These are phyloP conservation scores for Liopterus haemorrhoidalis DNA, from an alignment of 2,888 invertebrate species.

Conservation along the genomic window DNA sequence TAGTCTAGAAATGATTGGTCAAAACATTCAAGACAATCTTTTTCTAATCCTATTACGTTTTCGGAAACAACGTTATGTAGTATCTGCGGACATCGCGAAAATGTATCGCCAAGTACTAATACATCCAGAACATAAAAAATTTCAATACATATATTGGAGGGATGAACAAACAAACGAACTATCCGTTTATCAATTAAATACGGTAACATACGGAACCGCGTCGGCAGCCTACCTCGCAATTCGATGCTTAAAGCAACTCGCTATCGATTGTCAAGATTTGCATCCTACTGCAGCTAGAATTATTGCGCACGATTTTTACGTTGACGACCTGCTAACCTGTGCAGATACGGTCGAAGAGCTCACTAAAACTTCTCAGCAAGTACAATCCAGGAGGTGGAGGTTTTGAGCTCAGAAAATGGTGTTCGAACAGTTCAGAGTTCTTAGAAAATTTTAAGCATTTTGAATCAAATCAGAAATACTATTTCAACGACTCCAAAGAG, in stretches of 20 bases:
- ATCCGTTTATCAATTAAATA: slow-evolving; percentile 26
- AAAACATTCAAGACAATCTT: too few species aligned
- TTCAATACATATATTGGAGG: too few species aligned
- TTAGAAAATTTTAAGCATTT: background rate
- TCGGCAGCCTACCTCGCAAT: slow-evolving; percentile 28
- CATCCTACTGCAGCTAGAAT: slow-evolving; percentile 7
- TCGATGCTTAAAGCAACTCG: slow-evolving; percentile 24
- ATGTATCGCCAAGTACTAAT: too few species aligned
- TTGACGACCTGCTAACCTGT: background rate
- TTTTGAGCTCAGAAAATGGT: slow-evolving; percentile 7
- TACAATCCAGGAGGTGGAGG: background rate
- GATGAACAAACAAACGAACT: too few species aligned
- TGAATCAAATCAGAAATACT: background rate
- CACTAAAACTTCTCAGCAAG: background rate
- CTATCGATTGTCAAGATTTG: slow-evolving; percentile 3
- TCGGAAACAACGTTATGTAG: too few species aligned
- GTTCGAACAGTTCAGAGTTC: background rate
- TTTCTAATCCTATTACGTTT: too few species aligned
- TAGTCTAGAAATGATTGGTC: too few species aligned
- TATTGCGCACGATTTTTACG: slow-evolving; percentile 7
- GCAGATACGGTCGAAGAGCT: slow-evolving; percentile 1
- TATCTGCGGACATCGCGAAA: too few species aligned
- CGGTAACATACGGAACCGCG: slow-evolving; percentile 30
- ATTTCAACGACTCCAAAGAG: slow-evolving; percentile 1
- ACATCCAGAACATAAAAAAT: too few species aligned